Conservation (phyloP, 1,140 invertebrate species). For the Campoletis sonorensis region DNA sequence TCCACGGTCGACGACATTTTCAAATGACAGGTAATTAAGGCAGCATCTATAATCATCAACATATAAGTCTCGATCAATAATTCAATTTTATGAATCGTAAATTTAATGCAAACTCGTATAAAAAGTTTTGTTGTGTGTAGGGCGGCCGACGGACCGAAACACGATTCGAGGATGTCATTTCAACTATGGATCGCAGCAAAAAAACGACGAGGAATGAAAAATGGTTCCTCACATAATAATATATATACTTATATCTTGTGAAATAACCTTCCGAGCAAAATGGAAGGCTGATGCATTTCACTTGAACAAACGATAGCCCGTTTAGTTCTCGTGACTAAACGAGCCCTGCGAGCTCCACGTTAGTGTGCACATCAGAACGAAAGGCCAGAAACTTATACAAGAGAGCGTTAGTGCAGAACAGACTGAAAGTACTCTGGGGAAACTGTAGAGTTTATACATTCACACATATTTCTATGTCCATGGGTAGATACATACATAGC, state of each 20-base stretch:
- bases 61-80: too few relatives aligned
- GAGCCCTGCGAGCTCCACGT: neutral
- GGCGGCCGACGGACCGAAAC: neutral
- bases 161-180: neutral
- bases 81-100: neutral
- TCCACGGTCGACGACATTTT: neutral
- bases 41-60: neutral
- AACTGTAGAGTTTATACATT: neutral
- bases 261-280: neutral
- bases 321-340: constrained; percentile 33
- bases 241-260: neutral
- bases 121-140: neutral
- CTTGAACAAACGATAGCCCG: constrained; percentile 41
- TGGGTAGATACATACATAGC: neutral
- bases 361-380: neutral
- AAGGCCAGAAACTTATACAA: constrained; percentile 3
- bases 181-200: neutral
- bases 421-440: neutral
- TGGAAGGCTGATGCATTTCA: constrained; percentile 5
- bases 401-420: neutral
- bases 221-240: neutral
- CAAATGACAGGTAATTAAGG: neutral
- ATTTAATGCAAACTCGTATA: neutral
- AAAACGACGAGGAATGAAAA: neutral
- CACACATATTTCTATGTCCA: neutral